A percentile compares a stretch with the other conserved stretches of the same genome.
Conservation (phyloP, 2,797 vertebrate genomes). For the Choloepus didactylus region DNA sequence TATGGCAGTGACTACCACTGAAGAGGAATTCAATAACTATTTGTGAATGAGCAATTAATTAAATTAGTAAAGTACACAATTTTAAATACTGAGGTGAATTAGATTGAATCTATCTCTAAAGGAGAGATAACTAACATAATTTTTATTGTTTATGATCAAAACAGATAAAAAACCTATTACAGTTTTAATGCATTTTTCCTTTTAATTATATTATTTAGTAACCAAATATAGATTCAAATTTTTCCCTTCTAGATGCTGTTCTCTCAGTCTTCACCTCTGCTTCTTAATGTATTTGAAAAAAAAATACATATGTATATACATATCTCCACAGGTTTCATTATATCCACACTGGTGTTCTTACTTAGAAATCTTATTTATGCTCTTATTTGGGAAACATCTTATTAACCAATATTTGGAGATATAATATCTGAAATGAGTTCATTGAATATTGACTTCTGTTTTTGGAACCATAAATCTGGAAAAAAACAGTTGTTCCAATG, state of each 20-base stretch:
- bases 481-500: neutral
- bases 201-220: neutral
- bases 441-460: neutral
- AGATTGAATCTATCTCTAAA: neutral
- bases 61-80: neutral
- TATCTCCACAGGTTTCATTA: neutral
- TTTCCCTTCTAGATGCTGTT: neutral
- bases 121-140: neutral
- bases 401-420: neutral
- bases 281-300: neutral
- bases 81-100: neutral
- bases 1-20: neutral
- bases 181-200: neutral
- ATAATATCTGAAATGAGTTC: neutral
- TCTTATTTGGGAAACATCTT: neutral
- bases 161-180: neutral
- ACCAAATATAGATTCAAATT: neutral
- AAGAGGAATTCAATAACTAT: neutral
- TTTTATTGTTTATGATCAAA: neutral
- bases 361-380: neutral
- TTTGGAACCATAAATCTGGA: neutral
- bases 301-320: neutral
- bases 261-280: neutral
- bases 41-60: neutral
- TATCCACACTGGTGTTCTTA: neutral